Evolutionary conservation across 2,888 invertebrate species (phyloP).

Genomic region (Amblyteles armatorius): DNA sequence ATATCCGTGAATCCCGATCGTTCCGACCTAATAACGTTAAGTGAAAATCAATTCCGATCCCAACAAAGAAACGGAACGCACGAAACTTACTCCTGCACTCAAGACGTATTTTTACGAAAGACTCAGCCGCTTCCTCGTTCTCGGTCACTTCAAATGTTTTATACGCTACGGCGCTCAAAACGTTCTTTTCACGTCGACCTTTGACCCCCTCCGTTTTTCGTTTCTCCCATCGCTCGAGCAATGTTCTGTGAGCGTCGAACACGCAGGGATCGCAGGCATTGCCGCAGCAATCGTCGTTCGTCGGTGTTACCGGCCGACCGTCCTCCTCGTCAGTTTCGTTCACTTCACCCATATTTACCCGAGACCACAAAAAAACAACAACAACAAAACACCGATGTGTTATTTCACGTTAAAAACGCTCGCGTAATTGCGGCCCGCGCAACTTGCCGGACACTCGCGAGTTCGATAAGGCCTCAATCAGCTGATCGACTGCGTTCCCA

Average conservation of each 20-base stretch:
- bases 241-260: conserved; percentile 78
- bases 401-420: background rate
- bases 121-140: conserved; percentile 61
- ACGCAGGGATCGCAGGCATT: conserved; percentile 81
- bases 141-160: conserved; percentile 71
- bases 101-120: conserved; percentile 72
- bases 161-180: conserved; percentile 70
- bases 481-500: conserved; percentile 47
- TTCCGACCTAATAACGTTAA: conserved; percentile 42
- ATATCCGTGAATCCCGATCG: conserved; percentile 45
- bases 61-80: background rate
- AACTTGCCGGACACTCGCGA: background rate
- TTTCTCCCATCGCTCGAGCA: conserved; percentile 77
- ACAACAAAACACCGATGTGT: background rate
- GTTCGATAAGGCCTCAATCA: conserved; percentile 11
- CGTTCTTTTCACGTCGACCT: conserved; percentile 52
- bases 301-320: conserved; percentile 76
- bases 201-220: conserved; percentile 61
- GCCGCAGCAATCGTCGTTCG: conserved; percentile 80
- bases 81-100: conserved; percentile 70
- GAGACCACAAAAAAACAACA: background rate
- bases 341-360: conserved; percentile 32
- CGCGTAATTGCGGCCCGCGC: background rate
- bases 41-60: conserved; percentile 24
- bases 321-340: conserved; percentile 25